Evolutionary conservation across 2,888 invertebrate genomes (phyloP), one percentile per base, ranked within the genome.

Genomic region (Drosophila picticornis): DNA sequence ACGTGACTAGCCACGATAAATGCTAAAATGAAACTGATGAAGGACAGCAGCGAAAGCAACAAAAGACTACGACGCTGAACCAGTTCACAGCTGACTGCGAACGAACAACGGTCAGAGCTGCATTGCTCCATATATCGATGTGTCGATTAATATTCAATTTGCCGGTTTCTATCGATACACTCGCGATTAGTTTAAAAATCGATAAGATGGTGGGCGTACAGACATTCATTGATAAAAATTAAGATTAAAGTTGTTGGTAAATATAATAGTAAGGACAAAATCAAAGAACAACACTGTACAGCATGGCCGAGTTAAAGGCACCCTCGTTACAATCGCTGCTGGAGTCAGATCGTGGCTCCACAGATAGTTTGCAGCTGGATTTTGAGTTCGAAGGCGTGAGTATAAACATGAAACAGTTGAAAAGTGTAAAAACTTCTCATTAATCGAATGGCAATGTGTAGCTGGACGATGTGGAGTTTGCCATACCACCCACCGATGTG

Each of bases 401-500:
- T 73, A 36, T 16, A 10, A 40, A 50, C 63, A 57, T 10, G 5
- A 62, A 63, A 62, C 51, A 68, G 50, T 29, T 27, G 34, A 32
- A 58, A 3, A 46, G 4, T 25, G 6, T 25, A 13, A 6, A 43
- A 53, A 31, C 36, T 31, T 57, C 63, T 53, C n/a, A 19, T 5
- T 19, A 51, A 22, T 2, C 29, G 16, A 19, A 10, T 38, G 31
- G 2, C 27, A 19, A 19, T 48, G 10, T 34, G 16, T 88, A 97
- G 97, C 94, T 97, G 80, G 97, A 97, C 92, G 97, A 97, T 94
- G 95, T 95, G 57, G 97, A 97, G 92, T 97, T 96, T 93, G 96
- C 96, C 80, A 96, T 97, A 90, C 96, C 96, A 53, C 95, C 96
- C n/a, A 95, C 96, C 66, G 96, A 95, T 70, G 95, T 95, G 79